Conservation (phyloP, 2,888 invertebrate species). For the Atrina japonica region DNA sequence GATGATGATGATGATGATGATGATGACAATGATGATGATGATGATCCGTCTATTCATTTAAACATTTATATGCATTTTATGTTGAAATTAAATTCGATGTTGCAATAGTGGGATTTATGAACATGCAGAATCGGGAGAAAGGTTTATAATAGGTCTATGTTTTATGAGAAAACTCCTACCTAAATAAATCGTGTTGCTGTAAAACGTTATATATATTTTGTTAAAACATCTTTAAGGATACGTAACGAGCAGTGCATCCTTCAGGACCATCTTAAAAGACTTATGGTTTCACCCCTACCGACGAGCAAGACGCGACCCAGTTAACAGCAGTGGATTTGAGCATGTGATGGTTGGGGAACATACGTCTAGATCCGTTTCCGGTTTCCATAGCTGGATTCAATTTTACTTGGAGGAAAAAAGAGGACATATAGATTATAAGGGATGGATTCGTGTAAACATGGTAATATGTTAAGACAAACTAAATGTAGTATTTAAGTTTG, state of each 20-base stretch:
- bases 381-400: slow-evolving; percentile 95
- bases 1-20: no score
- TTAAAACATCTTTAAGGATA: slow-evolving; percentile 55
- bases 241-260: slow-evolving; percentile 44
- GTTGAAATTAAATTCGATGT: no score
- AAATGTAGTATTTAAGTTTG: no score
- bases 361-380: slow-evolving; percentile 87
- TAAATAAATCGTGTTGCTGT: no score
- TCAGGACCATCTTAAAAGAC: slow-evolving; percentile 76
- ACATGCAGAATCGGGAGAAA: no score
- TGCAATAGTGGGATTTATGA: no score
- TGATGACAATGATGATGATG: no score
- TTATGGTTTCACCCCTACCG: slow-evolving; percentile 86
- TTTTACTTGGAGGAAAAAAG: slow-evolving; percentile 88
- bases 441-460: slow-evolving; percentile 44
- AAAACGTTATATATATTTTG: no score
- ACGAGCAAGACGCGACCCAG: slow-evolving; percentile 85
- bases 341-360: slow-evolving; percentile 95
- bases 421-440: slow-evolving; percentile 58
- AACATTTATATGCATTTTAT: no score
- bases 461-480: slow-evolving; percentile 30
- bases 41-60: no score
- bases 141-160: no score
- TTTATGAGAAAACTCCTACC: no score
- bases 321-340: slow-evolving; percentile 94